A percentile compares a stretch with the other conserved stretches of the same genome.
phyloP scores from a whole-genome alignment of 2,888 invertebrate genomes.

The Byasa hedistus region DNA sequence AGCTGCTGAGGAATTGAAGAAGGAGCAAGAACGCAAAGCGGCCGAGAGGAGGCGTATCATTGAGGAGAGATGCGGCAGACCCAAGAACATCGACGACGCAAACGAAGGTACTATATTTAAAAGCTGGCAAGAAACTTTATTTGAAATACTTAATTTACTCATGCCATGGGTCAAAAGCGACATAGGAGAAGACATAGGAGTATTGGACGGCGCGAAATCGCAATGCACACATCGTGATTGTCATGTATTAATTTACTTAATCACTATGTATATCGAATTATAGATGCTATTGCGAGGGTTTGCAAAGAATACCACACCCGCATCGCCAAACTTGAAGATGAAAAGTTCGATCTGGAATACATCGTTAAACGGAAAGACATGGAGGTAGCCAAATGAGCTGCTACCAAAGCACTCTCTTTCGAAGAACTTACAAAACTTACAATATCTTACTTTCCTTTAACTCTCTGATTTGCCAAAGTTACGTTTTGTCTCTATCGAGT shows the following conservation, averaged over 20 bases:
- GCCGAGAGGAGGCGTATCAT: slow-evolving; percentile 98
- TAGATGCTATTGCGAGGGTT: slow-evolving; percentile 88
- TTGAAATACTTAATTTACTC: neutral
- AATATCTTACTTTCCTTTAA: slow-evolving; percentile 62
- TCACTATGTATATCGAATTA: slow-evolving; percentile 66
- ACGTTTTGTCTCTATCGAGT: slow-evolving; percentile 68
- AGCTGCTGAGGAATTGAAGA: slow-evolving; percentile 99
- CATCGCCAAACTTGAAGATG: slow-evolving; percentile 93
- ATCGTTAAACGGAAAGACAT: slow-evolving; percentile 98
- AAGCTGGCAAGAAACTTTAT: neutral
- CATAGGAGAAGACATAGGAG: too few species aligned
- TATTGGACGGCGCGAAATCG: slow-evolving; percentile 46
- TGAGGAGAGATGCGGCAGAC: slow-evolving; percentile 95
- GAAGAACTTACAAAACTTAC: slow-evolving; percentile 72
- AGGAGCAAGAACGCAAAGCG: slow-evolving; percentile 99
- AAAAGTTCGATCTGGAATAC: slow-evolving; percentile 99
- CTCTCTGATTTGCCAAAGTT: slow-evolving; percentile 66
- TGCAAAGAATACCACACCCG: slow-evolving; percentile 92
- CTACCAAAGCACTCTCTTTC: slow-evolving; percentile 59
- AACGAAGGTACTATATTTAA: slow-evolving; percentile 88
- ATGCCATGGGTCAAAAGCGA: neutral
- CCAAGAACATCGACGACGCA: slow-evolving; percentile 93
- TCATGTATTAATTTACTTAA: slow-evolving; percentile 41
- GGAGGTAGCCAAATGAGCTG: slow-evolving; percentile 88
- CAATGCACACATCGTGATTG: slow-evolving; percentile 39